Percentiles rank a stretch among this genome's conserved stretches.
These are phyloP conservation scores for Seriola aureovittata DNA, from an alignment of 2,113 vertebrate species.

Conservation along the genomic window DNA sequence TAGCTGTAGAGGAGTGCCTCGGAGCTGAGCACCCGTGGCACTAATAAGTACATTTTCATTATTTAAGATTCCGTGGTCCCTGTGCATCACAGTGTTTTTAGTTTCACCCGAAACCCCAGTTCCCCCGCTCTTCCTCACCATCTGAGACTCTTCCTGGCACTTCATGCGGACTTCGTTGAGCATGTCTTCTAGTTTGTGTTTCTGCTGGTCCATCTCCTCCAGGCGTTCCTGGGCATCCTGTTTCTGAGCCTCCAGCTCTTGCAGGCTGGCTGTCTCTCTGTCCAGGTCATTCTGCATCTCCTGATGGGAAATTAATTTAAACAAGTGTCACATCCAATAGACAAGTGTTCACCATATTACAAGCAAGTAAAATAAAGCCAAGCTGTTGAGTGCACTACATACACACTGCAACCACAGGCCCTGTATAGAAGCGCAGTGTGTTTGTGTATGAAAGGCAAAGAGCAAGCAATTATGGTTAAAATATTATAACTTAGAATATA, in stretches of 20 bases:
- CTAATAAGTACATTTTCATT: not conserved
- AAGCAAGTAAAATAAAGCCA: not conserved
- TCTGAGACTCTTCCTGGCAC: conserved; percentile 96
- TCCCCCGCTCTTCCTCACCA: conserved; percentile 86
- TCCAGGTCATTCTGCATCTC: conserved; percentile 97
- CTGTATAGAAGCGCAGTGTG: too few relatives aligned
- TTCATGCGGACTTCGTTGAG: conserved; percentile 93
- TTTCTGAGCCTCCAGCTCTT: conserved; percentile 96
- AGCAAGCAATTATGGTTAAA: not conserved
- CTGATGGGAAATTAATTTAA: conserved; percentile 71
- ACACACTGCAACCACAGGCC: not conserved
- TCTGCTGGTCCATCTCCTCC: conserved; percentile 99
- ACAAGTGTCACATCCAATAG: not conserved
- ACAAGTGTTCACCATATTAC: not conserved
- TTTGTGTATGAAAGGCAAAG: not conserved
- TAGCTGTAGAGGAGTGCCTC: too few relatives aligned
- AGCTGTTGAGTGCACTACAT: not conserved
- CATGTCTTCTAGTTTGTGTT: conserved; percentile 96
- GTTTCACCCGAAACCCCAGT: too few relatives aligned
- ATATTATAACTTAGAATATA: not conserved
- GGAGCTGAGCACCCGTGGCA: too few relatives aligned
- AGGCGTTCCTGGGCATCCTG: conserved; percentile 96
- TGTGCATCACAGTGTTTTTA: not conserved
- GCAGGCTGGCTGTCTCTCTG: conserved; percentile 90
- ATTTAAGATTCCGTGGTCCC: not conserved